Evolutionary conservation across 2,888 invertebrate genomes (phyloP).

Genomic region (Luffia ferchaultella): DNA sequence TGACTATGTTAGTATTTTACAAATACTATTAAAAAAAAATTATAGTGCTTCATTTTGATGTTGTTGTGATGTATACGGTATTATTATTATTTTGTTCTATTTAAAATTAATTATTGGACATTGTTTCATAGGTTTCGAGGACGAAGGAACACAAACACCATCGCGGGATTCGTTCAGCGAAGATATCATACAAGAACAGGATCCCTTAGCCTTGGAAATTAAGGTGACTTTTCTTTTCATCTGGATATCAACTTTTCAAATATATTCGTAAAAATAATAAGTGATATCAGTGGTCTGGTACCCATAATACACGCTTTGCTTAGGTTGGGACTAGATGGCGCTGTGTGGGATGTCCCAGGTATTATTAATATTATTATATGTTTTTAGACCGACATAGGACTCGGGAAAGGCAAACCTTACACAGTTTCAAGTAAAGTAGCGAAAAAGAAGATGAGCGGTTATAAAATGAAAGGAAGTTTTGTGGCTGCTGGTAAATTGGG

Average conservation of each 20-base stretch:
- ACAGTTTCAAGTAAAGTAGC: slow-evolving; percentile 77
- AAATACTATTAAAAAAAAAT: neutral
- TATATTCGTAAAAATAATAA: neutral
- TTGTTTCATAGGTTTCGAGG: slow-evolving; percentile 66
- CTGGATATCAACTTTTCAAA: neutral
- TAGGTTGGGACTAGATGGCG: no score
- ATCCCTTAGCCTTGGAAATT: slow-evolving; percentile 55
- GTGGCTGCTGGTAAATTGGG: slow-evolving; percentile 73
- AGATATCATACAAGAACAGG: slow-evolving; percentile 53
- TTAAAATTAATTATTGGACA: no score
- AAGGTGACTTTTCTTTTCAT: slow-evolving; percentile 30
- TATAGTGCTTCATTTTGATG: no score
- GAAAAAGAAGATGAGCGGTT: slow-evolving; percentile 77
- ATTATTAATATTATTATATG: no score
- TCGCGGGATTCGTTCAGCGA: slow-evolving; percentile 72
- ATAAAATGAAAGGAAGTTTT: slow-evolving; percentile 72
- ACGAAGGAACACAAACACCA: slow-evolving; percentile 70
- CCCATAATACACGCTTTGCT: no score
- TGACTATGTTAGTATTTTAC: neutral
- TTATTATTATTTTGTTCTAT: no score
- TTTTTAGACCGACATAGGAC: slow-evolving; percentile 66
- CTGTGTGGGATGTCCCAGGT: no score
- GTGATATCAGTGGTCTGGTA: no score
- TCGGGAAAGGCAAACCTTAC: slow-evolving; percentile 83
- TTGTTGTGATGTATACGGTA: no score